Percentiles rank a stretch among this genome's conserved stretches.
Conservation (phyloP, 2,888 invertebrate genomes). For the Epinotia nisella region DNA sequence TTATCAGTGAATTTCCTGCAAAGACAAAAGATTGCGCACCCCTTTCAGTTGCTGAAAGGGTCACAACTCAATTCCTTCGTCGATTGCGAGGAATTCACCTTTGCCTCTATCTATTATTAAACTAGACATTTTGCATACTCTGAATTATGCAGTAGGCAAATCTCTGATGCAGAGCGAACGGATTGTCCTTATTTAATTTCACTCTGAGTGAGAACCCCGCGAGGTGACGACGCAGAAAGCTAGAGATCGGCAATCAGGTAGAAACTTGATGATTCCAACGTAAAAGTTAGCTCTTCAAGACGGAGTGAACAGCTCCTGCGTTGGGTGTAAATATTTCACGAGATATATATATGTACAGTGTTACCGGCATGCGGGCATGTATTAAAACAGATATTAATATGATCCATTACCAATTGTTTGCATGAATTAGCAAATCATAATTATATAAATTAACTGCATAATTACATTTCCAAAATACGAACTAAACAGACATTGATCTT, state of each 20-base stretch:
- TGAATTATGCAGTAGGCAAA: conserved; percentile 73
- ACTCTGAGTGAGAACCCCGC: conserved; percentile 57
- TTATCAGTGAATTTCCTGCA: conserved; percentile 61
- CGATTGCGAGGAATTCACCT: conserved; percentile 69
- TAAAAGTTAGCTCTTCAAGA: conserved; percentile 46
- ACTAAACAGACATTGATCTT: no score
- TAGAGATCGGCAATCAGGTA: conserved; percentile 60
- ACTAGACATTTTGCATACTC: conserved; percentile 73
- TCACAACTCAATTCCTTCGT: conserved; percentile 64
- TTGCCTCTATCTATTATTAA: conserved; percentile 76
- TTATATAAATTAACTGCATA: no score
- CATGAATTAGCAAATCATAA: no score
- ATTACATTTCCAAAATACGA: no score
- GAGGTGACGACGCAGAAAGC: conserved; percentile 53
- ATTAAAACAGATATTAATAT: no score
- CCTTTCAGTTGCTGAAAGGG: conserved; percentile 67
- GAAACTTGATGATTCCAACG: conserved; percentile 55
- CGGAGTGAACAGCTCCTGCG: neutral
- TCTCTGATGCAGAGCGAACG: conserved; percentile 68
- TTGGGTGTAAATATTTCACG: no score
- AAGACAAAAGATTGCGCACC: conserved; percentile 61
- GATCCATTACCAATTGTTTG: no score
- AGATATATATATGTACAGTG: no score
- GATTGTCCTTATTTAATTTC: conserved; percentile 77
- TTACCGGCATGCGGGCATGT: no score